Evolutionary conservation across 2,797 vertebrate species (phyloP).

Genomic region (Danio jaintianensis): DNA sequence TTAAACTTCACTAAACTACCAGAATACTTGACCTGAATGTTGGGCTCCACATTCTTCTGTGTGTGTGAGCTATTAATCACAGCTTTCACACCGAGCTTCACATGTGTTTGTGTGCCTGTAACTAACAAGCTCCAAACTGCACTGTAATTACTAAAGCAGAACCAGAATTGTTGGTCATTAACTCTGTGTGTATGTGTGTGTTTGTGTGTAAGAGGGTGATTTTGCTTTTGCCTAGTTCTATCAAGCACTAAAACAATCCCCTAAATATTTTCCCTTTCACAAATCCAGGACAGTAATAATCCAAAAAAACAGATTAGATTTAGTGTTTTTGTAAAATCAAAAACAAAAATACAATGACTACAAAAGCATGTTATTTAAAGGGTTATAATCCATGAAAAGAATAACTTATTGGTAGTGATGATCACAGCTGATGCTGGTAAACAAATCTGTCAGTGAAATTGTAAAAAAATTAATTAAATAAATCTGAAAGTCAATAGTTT

Average conservation of each 20-base stretch:
- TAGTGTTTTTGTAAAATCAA: no score
- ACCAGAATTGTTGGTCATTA: neutral
- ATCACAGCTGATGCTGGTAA: no score
- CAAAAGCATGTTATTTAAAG: no score
- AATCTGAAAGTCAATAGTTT: no score
- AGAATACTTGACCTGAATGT: slow-evolving; percentile 38
- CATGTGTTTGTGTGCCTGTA: slow-evolving; percentile 26
- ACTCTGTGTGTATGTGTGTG: neutral
- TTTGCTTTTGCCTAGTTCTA: slow-evolving; percentile 12
- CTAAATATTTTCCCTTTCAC: no score
- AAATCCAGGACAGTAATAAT: no score
- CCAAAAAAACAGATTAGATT: no score
- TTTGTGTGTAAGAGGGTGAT: neutral
- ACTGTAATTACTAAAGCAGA: slow-evolving; percentile 40
- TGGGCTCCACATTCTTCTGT: slow-evolving; percentile 33
- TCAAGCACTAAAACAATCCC: neutral
- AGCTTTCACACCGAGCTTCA: slow-evolving; percentile 9
- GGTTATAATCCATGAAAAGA: no score
- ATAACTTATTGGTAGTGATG: no score
- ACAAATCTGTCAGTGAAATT: no score
- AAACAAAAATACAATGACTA: no score
- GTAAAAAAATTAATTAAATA: no score
- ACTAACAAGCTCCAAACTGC: slow-evolving; percentile 16
- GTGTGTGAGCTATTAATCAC: slow-evolving; percentile 26
- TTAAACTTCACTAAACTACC: slow-evolving; percentile 35